These are phyloP conservation scores for Crocodylus rhombifer DNA, from an alignment of 2,797 vertebrate species.

Conservation along the genomic window DNA sequence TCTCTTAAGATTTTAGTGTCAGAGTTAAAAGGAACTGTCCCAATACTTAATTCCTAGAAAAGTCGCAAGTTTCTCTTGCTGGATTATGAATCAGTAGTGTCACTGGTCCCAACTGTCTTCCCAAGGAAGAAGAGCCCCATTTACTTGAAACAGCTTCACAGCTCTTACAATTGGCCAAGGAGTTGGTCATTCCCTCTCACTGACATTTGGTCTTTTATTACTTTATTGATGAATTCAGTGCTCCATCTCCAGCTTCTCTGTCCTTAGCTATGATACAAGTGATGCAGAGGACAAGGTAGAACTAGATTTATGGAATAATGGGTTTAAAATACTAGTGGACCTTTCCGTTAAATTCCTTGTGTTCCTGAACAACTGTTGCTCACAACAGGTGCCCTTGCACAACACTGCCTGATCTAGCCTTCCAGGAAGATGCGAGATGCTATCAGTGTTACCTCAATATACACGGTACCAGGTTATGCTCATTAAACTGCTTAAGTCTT, in stretches of 20 bases:
- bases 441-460: constrained; percentile 2
- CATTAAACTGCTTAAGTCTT: not conserved
- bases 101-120: constrained; percentile 48
- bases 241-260: not conserved
- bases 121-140: constrained; percentile 18
- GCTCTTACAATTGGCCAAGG: constrained; percentile 24
- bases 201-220: constrained; percentile 34
- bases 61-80: not conserved
- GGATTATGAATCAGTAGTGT: constrained; percentile 32
- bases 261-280: constrained; percentile 43
- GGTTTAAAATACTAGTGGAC: not conserved
- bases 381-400: not conserved
- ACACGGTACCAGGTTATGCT: not conserved
- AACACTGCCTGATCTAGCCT: not conserved
- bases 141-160: constrained; percentile 36
- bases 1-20: no score
- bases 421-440: constrained; percentile 5
- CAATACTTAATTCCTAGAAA: no score
- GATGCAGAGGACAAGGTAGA: constrained; percentile 24
- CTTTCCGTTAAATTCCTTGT: not conserved
- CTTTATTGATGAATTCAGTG: constrained; percentile 27
- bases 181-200: not conserved
- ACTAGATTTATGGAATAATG: not conserved
- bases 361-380: constrained; percentile 46
- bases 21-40: no score